These are phyloP conservation scores for Bergia sp. DNA, from an alignment of 92 coral and sea anemone genomes.

Conservation along the genomic window DNA sequence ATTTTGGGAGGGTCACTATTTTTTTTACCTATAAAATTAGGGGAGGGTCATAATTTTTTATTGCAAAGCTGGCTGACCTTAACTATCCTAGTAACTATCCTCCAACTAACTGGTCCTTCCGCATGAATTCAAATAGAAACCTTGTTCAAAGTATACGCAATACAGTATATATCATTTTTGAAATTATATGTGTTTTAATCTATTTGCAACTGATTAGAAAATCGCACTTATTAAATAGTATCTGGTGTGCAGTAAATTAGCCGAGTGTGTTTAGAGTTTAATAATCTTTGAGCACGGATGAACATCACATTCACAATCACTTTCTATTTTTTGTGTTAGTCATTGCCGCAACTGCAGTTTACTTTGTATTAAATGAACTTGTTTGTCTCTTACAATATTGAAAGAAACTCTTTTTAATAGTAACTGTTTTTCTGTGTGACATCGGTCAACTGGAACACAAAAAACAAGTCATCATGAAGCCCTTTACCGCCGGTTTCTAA, in stretches of 20 bases:
- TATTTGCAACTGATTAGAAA: neutral
- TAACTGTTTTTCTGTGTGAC: conserved; percentile 30
- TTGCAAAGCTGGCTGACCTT: no score
- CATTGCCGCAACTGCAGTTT: conserved; percentile 13
- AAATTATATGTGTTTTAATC: neutral
- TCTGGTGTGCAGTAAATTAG: conserved; percentile 21
- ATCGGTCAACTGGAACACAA: conserved; percentile 38
- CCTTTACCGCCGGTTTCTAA: conserved; percentile 2
- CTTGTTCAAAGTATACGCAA: no score
- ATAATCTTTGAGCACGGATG: neutral
- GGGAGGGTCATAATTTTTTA: no score
- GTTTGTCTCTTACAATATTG: conserved; percentile 4
- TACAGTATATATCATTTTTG: no score
- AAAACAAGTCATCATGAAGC: neutral
- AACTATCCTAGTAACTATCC: no score
- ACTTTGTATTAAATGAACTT: conserved; percentile 1
- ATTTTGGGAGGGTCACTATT: no score
- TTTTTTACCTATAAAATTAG: no score
- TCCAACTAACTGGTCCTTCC: no score
- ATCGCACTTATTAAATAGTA: neutral
- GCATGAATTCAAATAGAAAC: no score
- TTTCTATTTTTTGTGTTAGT: conserved; percentile 3
- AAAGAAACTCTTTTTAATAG: conserved; percentile 26
- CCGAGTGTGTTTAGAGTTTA: neutral
- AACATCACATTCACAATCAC: conserved; percentile 6